Evolutionary conservation across 2,888 invertebrate genomes (phyloP).

Genomic region (Bombylius major): DNA sequence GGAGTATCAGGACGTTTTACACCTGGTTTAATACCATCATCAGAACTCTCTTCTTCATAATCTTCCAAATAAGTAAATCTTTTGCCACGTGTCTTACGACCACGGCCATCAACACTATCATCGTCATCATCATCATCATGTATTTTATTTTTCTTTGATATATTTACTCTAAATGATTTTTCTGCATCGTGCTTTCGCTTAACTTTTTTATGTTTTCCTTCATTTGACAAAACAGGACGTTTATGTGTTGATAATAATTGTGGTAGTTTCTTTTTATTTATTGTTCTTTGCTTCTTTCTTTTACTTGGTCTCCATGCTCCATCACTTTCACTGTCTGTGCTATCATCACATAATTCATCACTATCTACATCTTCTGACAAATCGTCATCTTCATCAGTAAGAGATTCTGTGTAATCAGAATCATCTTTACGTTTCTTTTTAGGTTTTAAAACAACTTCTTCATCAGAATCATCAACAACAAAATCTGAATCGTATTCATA

Average conservation of each 20-base stretch:
- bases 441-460: slow-evolving; percentile 38
- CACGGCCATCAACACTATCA: slow-evolving; percentile 22
- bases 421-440: slow-evolving; percentile 40
- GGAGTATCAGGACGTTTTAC: slow-evolving; percentile 36
- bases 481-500: slow-evolving; percentile 28
- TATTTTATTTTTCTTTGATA: slow-evolving; percentile 54
- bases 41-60: slow-evolving; percentile 36
- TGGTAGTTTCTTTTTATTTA: slow-evolving; percentile 8
- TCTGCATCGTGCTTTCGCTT: slow-evolving; percentile 28
- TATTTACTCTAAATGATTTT: slow-evolving; percentile 35
- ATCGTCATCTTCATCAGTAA: slow-evolving; percentile 41
- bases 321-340: slow-evolving; percentile 31
- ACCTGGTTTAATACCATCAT: slow-evolving; percentile 36
- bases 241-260: slow-evolving; percentile 16
- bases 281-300: slow-evolving; percentile 23
- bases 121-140: slow-evolving; percentile 57
- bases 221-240: slow-evolving; percentile 18
- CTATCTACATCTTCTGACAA: slow-evolving; percentile 34
- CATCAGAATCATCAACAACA: slow-evolving; percentile 44
- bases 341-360: slow-evolving; percentile 35
- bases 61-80: slow-evolving; percentile 34
- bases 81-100: slow-evolving; percentile 28
- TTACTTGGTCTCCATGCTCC: slow-evolving; percentile 33
- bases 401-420: slow-evolving; percentile 46
- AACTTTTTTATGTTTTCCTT: slow-evolving; percentile 20